Evolutionary conservation across 2,888 invertebrate genomes (phyloP).

Genomic region (Cheilosia urbana): DNA sequence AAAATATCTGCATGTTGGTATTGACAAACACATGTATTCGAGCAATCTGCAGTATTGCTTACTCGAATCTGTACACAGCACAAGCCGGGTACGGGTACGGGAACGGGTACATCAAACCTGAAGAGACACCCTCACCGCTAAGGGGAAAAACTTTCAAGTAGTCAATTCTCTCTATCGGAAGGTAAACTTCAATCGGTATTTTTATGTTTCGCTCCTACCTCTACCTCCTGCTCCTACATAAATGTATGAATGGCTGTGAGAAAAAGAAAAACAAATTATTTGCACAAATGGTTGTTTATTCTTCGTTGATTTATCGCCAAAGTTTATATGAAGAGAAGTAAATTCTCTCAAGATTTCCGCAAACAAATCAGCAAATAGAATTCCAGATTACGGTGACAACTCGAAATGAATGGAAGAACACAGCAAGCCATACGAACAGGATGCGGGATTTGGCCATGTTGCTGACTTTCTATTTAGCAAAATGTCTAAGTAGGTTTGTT

Average conservation of each 20-base stretch:
- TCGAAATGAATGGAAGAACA: constrained; percentile 38
- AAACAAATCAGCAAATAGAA: constrained; percentile 74
- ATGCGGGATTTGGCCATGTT: constrained; percentile 26
- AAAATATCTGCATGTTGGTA: constrained; percentile 21
- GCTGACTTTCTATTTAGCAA: constrained; percentile 31
- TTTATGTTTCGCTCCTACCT: constrained; percentile 41
- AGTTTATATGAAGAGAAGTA: constrained; percentile 66
- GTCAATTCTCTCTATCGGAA: constrained; percentile 66
- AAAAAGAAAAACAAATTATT: constrained; percentile 68
- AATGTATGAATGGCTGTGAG: not conserved
- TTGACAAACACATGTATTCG: constrained; percentile 35
- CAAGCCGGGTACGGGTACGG: not conserved
- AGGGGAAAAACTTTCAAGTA: constrained; percentile 67
- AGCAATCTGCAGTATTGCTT: constrained; percentile 58
- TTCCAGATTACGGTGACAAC: constrained; percentile 67
- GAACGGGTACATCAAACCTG: constrained; percentile 3
- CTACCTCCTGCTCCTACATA: too few species aligned
- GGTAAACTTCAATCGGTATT: constrained; percentile 67
- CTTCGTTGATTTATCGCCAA: constrained; percentile 73
- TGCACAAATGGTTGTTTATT: constrained; percentile 71
- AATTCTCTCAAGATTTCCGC: constrained; percentile 73
- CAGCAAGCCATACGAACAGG: constrained; percentile 24
- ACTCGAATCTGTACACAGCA: constrained; percentile 33
- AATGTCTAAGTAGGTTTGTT: constrained; percentile 62
- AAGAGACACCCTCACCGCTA: constrained; percentile 37